Percentiles rank a stretch among this genome's conserved stretches.
Evolutionary conservation across 2,797 vertebrate genomes (phyloP).

Genomic region (Mionectes olivaceus): DNA sequence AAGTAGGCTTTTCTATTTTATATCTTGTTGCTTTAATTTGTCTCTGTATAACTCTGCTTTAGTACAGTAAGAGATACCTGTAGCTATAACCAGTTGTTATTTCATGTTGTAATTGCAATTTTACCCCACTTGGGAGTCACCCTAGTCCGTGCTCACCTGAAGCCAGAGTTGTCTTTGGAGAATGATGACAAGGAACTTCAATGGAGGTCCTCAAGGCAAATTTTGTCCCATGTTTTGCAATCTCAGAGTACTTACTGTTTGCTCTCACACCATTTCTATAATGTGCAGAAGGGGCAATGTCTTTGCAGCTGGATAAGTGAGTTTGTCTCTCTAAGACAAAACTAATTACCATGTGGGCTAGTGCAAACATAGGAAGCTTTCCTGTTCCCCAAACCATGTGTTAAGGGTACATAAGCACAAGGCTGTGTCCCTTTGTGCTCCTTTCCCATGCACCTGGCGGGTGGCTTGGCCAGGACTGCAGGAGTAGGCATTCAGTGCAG

Average conservation of each 20-base stretch:
- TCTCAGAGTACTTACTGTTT: neutral
- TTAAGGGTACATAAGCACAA: neutral
- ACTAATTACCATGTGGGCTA: fast-evolving
- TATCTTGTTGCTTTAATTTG: neutral
- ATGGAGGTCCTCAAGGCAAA: neutral
- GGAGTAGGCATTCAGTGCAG: neutral
- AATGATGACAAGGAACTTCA: neutral
- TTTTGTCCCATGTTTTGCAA: neutral
- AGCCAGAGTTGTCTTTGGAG: neutral
- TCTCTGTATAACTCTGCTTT: neutral
- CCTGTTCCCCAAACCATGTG: neutral
- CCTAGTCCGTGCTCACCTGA: neutral
- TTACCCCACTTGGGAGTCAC: neutral
- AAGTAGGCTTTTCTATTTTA: neutral
- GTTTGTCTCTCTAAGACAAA: neutral
- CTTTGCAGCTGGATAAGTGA: neutral
- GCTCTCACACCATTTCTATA: neutral
- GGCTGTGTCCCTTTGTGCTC: neutral
- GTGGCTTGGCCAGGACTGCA: neutral
- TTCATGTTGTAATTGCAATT: neutral
- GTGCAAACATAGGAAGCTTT: neutral
- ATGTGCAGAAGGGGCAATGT: neutral
- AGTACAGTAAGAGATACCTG: neutral
- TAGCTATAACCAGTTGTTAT: neutral
- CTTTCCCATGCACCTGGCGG: neutral